A percentile compares a stretch with the other conserved stretches of the same genome.
Conservation (phyloP, 2,888 invertebrate genomes). For the Anodontia alba region DNA sequence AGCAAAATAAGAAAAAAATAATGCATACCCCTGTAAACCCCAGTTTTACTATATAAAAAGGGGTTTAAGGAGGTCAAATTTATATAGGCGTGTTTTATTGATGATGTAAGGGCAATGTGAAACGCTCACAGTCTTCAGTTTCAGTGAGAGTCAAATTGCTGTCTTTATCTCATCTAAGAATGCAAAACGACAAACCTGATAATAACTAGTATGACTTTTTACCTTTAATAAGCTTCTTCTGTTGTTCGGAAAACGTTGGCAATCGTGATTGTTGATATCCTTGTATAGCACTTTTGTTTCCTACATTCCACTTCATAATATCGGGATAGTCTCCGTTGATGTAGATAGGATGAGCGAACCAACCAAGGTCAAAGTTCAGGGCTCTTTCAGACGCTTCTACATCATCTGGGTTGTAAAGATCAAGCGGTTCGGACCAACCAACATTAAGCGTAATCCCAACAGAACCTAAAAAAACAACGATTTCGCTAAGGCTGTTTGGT, state of each 20-base stretch:
- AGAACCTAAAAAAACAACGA: slow-evolving; percentile 65
- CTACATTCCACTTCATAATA: slow-evolving; percentile 74
- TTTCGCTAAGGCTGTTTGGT: no score
- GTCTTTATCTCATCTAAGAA: no score
- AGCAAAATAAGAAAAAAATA: no score
- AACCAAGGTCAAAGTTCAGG: slow-evolving; percentile 75
- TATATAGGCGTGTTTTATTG: no score
- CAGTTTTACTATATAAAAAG: no score
- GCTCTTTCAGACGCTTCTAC: slow-evolving; percentile 73
- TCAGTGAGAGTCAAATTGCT: no score
- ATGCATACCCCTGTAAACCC: no score
- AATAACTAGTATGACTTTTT: no score
- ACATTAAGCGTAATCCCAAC: slow-evolving; percentile 75
- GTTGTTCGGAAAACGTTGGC: slow-evolving; percentile 80
- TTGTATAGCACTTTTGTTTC: slow-evolving; percentile 69
- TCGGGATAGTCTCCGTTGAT: slow-evolving; percentile 86
- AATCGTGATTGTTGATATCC: slow-evolving; percentile 73
- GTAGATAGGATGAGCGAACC: slow-evolving; percentile 81
- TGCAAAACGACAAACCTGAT: no score
- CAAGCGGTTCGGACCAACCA: slow-evolving; percentile 72
- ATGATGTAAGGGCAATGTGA: no score
- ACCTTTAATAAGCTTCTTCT: slow-evolving; percentile 79
- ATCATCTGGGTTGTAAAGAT: slow-evolving; percentile 70
- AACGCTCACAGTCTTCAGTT: no score
- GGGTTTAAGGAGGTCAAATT: no score